Conservation (phyloP, 2,113 vertebrate genomes). For the Oreochromis aureus region DNA sequence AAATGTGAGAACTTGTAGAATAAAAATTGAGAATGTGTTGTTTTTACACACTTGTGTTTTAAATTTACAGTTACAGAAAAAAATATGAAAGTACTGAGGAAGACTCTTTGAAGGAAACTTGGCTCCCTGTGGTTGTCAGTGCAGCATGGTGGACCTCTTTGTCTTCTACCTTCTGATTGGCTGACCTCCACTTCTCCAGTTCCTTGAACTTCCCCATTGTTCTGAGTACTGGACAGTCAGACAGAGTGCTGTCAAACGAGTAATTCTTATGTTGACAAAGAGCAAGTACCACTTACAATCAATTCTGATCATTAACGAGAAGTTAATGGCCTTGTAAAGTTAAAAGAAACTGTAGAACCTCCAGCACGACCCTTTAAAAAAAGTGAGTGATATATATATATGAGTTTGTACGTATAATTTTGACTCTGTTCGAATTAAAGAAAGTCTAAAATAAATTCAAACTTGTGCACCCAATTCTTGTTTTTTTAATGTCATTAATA, state of each 20-base stretch:
- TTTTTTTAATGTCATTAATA: neutral
- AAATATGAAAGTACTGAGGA: neutral
- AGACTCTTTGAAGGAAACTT: neutral
- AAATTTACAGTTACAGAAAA: accelerated
- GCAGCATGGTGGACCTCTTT: neutral
- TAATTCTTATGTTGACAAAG: neutral
- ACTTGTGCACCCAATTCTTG: neutral
- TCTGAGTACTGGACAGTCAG: neutral
- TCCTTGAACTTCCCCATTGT: neutral
- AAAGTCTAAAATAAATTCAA: neutral
- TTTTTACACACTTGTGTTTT: neutral
- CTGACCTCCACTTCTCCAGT: neutral
- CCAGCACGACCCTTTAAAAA: neutral
- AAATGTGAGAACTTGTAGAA: neutral
- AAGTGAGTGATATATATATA: neutral
- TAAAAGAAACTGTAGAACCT: neutral
- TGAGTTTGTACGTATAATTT: neutral
- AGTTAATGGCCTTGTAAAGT: accelerated
- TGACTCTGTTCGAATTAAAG: neutral
- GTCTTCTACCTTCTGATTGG: neutral
- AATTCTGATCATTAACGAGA: neutral
- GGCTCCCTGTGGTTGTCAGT: neutral
- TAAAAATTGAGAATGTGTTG: neutral
- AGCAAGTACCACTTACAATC: accelerated
- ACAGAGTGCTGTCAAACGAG: neutral